Evolutionary conservation across 2,797 vertebrate species (phyloP), one percentile per base, ranked within the genome.

Genomic region (Fistularia tabacaria): DNA sequence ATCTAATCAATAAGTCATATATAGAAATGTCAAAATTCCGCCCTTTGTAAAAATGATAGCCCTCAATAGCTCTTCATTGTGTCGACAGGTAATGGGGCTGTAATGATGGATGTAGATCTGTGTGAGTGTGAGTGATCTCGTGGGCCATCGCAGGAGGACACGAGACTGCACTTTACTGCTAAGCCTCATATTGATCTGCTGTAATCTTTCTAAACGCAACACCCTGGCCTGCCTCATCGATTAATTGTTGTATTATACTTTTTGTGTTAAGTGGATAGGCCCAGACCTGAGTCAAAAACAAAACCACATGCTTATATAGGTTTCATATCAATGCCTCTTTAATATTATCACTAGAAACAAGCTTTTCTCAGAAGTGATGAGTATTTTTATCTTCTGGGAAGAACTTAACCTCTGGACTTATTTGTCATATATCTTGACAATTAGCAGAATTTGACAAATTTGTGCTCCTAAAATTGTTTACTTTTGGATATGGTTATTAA

Each of bases 181-280:
- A 54, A 77, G 66, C 46, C 47, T n/a, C 51, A 9, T 77, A 87
- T 84, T 69, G 80, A 87, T 84, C 75, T 57, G 66, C 59, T 60
- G 76, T 73, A 80, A 79, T 81, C 83, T 58, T 79, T 84, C 82
- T 78, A 74, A 86, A 77, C 49, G 44, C 62, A 52, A 64, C 71
- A 66, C 69, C 84, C 77, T 73, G 65, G 78, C 70, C 77, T 72
- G 68, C 63, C 47, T 46, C 71, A 84, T 85, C 77, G 83, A 89
- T 86, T 78, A 80, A 79, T 75, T 55, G 76, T 79, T 79, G 76
- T 79, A 74, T 86, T 79, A 77, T 77, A 80, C 75, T 62, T 73
- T 25, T 74, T 10, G 63, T 82, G 82, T 85, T 85, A 86, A 86
- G 76, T 79, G 71, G 78, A 80, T 79, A 77, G 69, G 73, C 76